Evolutionary conservation across 1,140 invertebrate genomes (phyloP).

Genomic region (Hydropsyche tenuis): DNA sequence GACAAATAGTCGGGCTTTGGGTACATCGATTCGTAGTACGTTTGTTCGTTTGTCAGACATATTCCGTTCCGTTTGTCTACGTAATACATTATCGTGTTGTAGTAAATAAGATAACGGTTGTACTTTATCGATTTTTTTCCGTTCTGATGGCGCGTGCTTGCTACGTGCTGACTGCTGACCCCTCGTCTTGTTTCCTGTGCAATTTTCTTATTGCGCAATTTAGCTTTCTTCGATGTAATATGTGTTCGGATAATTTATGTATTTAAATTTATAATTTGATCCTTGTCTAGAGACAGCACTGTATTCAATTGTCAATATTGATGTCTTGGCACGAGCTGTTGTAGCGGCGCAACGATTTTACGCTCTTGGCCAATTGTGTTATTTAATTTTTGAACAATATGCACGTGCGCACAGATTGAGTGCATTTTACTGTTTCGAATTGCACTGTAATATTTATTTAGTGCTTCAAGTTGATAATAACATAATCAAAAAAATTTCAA

Average conservation of each 20-base stretch:
- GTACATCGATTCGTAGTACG: neutral
- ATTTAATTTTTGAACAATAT: neutral
- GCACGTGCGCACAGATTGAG: neutral
- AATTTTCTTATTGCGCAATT: conserved; percentile 13
- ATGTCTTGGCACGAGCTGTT: neutral
- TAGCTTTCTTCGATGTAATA: neutral
- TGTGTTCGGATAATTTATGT: too few relatives aligned
- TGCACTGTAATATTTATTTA: too few relatives aligned
- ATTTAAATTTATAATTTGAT: too few relatives aligned
- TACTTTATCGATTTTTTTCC: neutral
- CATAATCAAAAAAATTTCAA: too few relatives aligned
- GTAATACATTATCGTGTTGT: neutral
- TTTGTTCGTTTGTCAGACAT: neutral
- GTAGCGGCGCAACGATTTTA: neutral
- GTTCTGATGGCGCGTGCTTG: neutral
- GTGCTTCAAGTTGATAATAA: too few relatives aligned
- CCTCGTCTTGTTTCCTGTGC: neutral
- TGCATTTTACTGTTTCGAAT: too few relatives aligned
- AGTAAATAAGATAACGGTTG: neutral
- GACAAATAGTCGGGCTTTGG: conserved; percentile 12
- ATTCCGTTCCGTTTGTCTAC: neutral
- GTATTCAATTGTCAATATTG: neutral
- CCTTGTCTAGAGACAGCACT: too few relatives aligned
- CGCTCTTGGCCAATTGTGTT: neutral
- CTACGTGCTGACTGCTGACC: neutral